phyloP scores from a whole-genome alignment of 2,797 vertebrate species.

The Sibirionetta formosa region DNA sequence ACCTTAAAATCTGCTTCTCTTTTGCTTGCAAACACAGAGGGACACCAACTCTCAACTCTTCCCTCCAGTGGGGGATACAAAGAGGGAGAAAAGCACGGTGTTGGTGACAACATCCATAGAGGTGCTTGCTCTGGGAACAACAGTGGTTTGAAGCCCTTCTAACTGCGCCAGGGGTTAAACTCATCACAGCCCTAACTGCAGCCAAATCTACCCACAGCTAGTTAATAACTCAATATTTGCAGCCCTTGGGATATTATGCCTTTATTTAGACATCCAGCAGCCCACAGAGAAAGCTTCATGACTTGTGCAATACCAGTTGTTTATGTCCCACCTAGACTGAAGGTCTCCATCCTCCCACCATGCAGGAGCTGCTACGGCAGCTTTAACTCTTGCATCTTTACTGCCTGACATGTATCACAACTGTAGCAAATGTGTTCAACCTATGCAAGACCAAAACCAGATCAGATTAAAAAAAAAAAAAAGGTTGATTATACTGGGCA shows the following conservation, averaged over 20 bases:
- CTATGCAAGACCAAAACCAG: background rate
- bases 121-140: background rate
- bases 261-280: background rate
- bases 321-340: background rate
- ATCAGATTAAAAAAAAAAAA: background rate
- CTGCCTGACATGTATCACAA: background rate
- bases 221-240: background rate
- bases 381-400: accelerated
- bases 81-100: background rate
- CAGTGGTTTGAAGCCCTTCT: background rate
- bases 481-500: background rate
- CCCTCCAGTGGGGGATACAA: background rate
- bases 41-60: background rate
- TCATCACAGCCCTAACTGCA: background rate
- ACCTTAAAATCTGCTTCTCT: background rate
- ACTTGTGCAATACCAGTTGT: background rate
- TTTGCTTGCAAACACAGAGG: background rate
- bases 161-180: background rate
- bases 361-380: background rate
- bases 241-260: background rate
- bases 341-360: background rate
- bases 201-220: background rate
- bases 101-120: background rate
- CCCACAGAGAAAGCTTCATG: background rate
- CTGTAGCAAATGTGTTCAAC: background rate